phyloP scores from a whole-genome alignment of 2,797 vertebrate genomes.

The Malurus leucopterus region DNA sequence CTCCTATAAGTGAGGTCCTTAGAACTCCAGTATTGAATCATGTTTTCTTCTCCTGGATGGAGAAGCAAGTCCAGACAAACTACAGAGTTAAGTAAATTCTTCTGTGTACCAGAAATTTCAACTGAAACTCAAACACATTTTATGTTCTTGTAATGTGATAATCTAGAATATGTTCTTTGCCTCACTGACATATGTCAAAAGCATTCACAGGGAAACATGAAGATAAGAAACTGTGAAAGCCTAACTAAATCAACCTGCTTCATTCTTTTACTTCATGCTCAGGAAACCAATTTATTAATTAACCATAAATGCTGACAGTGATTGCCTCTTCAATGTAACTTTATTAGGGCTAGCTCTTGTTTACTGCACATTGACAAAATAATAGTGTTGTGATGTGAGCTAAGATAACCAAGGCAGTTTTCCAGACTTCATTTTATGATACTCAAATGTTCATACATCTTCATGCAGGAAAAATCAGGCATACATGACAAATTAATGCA shows the following conservation, averaged over 20 bases:
- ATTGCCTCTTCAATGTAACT: not conserved
- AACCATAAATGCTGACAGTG: not conserved
- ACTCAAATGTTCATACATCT: not conserved
- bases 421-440: not conserved
- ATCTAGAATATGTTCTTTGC: not conserved
- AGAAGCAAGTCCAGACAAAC: not conserved
- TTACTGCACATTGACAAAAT: not conserved
- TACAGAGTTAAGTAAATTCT: not conserved
- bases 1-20: not conserved
- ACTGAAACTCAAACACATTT: not conserved
- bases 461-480: not conserved
- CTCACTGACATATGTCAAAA: not conserved
- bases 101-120: not conserved
- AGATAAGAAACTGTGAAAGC: not conserved
- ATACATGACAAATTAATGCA: not conserved
- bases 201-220: not conserved
- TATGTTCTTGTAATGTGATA: not conserved
- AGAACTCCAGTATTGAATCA: not conserved
- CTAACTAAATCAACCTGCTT: not conserved
- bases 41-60: not conserved
- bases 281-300: not conserved
- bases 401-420: not conserved
- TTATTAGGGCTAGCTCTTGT: not conserved
- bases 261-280: not conserved
- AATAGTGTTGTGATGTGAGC: not conserved